Evolutionary conservation across 2,113 vertebrate genomes (phyloP).

Genomic region (Entelurus aequoreus): DNA sequence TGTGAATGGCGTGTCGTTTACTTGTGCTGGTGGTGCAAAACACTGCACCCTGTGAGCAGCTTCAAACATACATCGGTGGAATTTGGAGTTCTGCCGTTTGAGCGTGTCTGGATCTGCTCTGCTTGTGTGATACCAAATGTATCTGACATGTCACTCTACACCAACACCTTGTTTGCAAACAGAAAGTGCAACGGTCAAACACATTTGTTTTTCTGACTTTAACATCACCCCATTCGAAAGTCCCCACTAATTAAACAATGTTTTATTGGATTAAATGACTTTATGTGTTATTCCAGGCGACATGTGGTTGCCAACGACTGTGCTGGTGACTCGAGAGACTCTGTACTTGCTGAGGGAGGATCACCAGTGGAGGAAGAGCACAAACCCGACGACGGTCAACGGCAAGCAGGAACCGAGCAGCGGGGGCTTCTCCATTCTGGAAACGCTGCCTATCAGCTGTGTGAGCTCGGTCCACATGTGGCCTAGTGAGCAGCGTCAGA

Average conservation of each 20-base stretch:
- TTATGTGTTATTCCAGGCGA: slow-evolving; percentile 36
- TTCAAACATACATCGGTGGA: slow-evolving; percentile 36
- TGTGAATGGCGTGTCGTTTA: not conserved
- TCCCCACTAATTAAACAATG: not conserved
- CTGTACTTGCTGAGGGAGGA: slow-evolving; percentile 72
- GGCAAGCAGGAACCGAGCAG: slow-evolving; percentile 33
- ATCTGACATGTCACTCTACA: not conserved
- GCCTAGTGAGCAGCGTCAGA: slow-evolving; percentile 67
- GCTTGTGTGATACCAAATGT: not conserved
- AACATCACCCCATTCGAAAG: not conserved
- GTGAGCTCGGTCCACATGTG: slow-evolving; percentile 79
- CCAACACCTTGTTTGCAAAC: not conserved
- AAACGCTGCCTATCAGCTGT: slow-evolving; percentile 73
- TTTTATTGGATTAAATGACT: not conserved
- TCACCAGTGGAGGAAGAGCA: slow-evolving; percentile 70
- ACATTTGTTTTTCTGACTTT: not conserved
- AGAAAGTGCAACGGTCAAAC: not conserved
- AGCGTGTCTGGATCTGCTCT: slow-evolving; percentile 48
- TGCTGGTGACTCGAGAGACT: slow-evolving; percentile 69
- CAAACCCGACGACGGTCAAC: not conserved
- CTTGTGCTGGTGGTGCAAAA: not conserved
- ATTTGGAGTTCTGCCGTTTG: slow-evolving; percentile 30
- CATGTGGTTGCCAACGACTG: slow-evolving; percentile 59
- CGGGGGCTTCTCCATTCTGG: slow-evolving; percentile 46
- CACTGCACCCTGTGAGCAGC: slow-evolving; percentile 22